Evolutionary conservation across 2,797 vertebrate species (phyloP).

Genomic region (Syndactyla subalaris): DNA sequence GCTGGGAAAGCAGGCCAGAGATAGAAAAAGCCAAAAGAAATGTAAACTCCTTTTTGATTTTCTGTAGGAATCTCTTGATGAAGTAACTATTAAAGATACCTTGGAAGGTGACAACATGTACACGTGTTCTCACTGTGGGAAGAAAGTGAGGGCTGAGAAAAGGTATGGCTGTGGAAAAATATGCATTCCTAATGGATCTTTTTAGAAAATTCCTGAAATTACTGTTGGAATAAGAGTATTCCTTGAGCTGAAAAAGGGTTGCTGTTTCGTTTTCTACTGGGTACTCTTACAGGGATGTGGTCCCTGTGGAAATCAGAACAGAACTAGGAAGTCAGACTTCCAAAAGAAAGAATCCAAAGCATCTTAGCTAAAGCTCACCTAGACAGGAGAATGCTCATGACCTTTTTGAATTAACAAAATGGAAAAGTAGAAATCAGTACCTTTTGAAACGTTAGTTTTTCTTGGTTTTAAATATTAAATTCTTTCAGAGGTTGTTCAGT

Average conservation of each 20-base stretch:
- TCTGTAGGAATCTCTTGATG: constrained; percentile 93
- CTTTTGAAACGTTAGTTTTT: not conserved
- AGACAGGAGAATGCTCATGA: not conserved
- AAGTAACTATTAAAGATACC: constrained; percentile 98
- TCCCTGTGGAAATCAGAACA: not conserved
- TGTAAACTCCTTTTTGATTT: not conserved
- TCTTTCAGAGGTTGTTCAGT: not conserved
- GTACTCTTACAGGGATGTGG: not conserved
- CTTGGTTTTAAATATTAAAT: not conserved
- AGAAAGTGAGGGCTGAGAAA: constrained; percentile 97
- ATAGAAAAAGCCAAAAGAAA: not conserved
- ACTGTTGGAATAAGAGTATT: not conserved
- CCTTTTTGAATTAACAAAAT: not conserved
- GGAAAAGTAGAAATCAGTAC: not conserved
- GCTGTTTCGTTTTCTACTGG: not conserved
- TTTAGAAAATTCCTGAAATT: not conserved
- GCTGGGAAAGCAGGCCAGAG: not conserved
- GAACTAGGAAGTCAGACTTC: not conserved
- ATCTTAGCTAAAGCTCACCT: not conserved
- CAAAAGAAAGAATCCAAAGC: not conserved
- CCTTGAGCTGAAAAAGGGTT: not conserved
- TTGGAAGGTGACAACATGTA: constrained; percentile 99
- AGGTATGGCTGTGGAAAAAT: constrained; percentile 77
- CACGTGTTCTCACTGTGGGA: constrained; percentile 97
- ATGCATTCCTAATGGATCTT: not conserved